Evolutionary conservation across 2,113 vertebrate species (phyloP).

Genomic region (Syngnathus typhle): DNA sequence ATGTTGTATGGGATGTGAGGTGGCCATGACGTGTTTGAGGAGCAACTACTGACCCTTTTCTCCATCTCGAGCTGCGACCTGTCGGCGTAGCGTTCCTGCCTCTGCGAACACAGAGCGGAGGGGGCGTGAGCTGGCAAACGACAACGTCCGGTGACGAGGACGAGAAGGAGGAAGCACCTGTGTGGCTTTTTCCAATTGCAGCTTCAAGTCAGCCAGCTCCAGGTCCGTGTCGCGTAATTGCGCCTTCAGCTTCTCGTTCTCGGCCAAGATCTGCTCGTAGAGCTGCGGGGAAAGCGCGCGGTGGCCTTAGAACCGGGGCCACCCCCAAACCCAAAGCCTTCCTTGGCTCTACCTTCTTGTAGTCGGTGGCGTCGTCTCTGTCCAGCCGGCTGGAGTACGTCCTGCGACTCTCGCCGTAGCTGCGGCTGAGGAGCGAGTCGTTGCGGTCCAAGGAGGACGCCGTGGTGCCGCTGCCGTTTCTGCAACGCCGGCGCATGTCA

Average conservation of each 20-base stretch:
- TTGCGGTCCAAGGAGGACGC: slow-evolving; percentile 76
- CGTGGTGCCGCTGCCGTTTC: slow-evolving; percentile 70
- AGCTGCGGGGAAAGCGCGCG: slow-evolving; percentile 69
- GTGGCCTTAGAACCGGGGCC: neutral
- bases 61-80: slow-evolving; percentile 97
- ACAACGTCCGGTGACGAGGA: rapidly evolving
- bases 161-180: slow-evolving; percentile 71
- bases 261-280: slow-evolving; percentile 94
- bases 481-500: slow-evolving; percentile 41
- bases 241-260: slow-evolving; percentile 96
- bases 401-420: slow-evolving; percentile 82
- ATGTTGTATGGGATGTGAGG: no score
- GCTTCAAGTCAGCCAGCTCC: slow-evolving; percentile 90
- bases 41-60: slow-evolving; percentile 84
- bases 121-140: neutral
- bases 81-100: slow-evolving; percentile 96
- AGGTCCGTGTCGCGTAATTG: slow-evolving; percentile 93
- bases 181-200: slow-evolving; percentile 93
- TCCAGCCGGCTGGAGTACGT: slow-evolving; percentile 82
- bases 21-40: neutral
- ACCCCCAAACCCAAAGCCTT: neutral
- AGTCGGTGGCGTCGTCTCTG: slow-evolving; percentile 87
- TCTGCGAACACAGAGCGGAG: slow-evolving; percentile 63
- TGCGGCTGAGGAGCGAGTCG: slow-evolving; percentile 74
- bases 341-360: slow-evolving; percentile 79